These are phyloP conservation scores for Ophonus ardosiacus DNA, from an alignment of 2,888 invertebrate species.

Conservation along the genomic window DNA sequence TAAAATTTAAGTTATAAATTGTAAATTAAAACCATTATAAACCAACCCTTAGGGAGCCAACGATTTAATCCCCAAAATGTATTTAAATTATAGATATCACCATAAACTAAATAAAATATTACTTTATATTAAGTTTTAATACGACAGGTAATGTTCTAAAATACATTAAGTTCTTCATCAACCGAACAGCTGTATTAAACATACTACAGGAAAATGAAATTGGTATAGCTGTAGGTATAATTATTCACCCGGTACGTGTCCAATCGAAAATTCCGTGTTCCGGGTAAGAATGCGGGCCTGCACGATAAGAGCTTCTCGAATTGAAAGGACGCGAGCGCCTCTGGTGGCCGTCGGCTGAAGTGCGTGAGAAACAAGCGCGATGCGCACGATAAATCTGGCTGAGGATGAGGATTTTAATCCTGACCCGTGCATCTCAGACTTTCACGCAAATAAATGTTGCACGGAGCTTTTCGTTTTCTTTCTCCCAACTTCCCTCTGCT, in stretches of 20 bases:
- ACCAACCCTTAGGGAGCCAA: too few relatives aligned
- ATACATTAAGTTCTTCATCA: too few relatives aligned
- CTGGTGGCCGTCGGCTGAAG: constrained; percentile 34
- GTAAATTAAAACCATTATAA: too few relatives aligned
- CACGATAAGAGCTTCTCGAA: constrained; percentile 25
- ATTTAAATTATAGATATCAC: too few relatives aligned
- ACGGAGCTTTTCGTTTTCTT: constrained; percentile 26
- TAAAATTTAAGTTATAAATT: too few relatives aligned
- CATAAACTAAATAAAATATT: too few relatives aligned
- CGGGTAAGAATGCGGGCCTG: constrained; percentile 1
- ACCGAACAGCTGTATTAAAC: too few relatives aligned
- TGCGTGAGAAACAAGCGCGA: constrained; percentile 69
- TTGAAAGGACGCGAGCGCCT: constrained; percentile 48
- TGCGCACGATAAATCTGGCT: constrained; percentile 71
- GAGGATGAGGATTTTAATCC: constrained; percentile 71
- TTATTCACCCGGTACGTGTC: not conserved
- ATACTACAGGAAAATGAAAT: too few relatives aligned
- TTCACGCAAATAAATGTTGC: constrained; percentile 45
- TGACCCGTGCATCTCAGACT: constrained; percentile 31
- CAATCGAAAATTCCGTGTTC: not conserved
- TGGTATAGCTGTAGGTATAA: not conserved
- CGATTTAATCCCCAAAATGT: too few relatives aligned
- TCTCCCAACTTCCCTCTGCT: not conserved
- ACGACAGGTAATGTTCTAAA: too few relatives aligned
- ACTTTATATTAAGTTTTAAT: too few relatives aligned